A percentile compares a stretch with the other conserved stretches of the same genome.
Evolutionary conservation across 2,113 vertebrate species (phyloP).

Genomic region (Albula goreensis): DNA sequence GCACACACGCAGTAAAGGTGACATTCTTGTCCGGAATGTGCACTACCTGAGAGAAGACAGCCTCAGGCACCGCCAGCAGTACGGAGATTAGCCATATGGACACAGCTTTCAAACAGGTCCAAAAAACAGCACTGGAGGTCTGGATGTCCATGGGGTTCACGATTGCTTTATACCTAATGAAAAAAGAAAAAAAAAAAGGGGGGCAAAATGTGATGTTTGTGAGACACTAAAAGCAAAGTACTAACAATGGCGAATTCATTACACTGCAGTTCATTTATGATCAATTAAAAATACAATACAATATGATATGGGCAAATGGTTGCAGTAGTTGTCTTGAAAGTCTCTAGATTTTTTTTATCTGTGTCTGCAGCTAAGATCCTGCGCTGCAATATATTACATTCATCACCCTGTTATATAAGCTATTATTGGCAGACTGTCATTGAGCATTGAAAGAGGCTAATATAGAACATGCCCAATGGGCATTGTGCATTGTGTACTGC

Average conservation of each 20-base stretch:
- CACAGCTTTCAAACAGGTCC: constrained; percentile 83
- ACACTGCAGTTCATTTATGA: neutral
- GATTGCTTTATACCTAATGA: constrained; percentile 88
- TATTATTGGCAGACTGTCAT: neutral
- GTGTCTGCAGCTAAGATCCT: neutral
- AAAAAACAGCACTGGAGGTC: constrained; percentile 79
- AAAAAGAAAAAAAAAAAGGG: constrained; percentile 29
- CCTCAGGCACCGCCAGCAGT: constrained; percentile 86
- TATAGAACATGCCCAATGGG: neutral
- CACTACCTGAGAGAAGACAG: constrained; percentile 85
- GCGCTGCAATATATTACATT: neutral
- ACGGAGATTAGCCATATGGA: constrained; percentile 87
- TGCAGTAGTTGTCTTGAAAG: no score
- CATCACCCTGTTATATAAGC: neutral
- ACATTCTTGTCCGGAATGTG: constrained; percentile 73
- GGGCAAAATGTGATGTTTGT: neutral
- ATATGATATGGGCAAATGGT: no score
- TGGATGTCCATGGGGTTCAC: constrained; percentile 98
- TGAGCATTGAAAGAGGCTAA: neutral
- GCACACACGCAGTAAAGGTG: constrained; percentile 86
- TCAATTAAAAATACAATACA: neutral
- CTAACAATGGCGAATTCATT: neutral
- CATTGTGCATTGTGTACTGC: neutral
- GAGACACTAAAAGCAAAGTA: neutral
- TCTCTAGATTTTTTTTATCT: neutral